phyloP scores from a whole-genome alignment of 2,797 vertebrate species.

The Eulemur coronatus region DNA sequence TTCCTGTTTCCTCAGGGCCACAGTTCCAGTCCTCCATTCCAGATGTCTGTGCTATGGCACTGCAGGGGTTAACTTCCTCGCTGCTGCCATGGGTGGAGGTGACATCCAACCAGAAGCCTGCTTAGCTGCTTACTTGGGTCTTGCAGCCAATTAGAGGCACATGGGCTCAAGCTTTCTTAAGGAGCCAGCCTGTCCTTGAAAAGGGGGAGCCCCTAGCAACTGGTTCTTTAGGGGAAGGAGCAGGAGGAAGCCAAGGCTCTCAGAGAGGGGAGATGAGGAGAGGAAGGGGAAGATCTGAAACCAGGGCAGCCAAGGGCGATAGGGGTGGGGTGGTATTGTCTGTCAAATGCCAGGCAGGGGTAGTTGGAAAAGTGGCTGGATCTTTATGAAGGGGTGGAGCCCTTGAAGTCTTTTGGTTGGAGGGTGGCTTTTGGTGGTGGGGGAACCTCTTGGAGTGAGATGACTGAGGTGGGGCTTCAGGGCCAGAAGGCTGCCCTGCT shows the following conservation, averaged over 20 bases:
- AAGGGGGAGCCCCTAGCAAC: slow-evolving; percentile 41
- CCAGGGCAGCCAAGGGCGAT: neutral
- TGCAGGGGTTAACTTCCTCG: slow-evolving; percentile 70
- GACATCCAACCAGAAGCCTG: slow-evolving; percentile 68
- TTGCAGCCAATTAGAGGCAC: slow-evolving; percentile 63
- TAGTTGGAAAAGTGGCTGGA: neutral
- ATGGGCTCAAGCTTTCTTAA: slow-evolving; percentile 67
- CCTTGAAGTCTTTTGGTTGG: neutral
- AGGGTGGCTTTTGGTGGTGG: neutral
- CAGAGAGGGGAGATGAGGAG: too few species aligned
- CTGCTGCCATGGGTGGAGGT: slow-evolving; percentile 64
- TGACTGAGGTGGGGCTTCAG: neutral
- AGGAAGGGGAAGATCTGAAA: neutral
- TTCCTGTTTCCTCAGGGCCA: neutral
- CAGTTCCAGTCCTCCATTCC: neutral
- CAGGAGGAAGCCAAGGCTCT: slow-evolving; percentile 3
- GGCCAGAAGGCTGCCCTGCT: neutral
- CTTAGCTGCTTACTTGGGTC: slow-evolving; percentile 55
- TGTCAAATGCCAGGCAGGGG: neutral
- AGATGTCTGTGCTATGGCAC: neutral
- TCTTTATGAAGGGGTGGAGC: neutral
- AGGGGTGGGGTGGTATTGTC: neutral
- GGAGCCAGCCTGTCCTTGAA: slow-evolving; percentile 72
- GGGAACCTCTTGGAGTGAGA: neutral
- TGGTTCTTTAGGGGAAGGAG: slow-evolving; percentile 41